phyloP scores from a whole-genome alignment of 2,888 invertebrate genomes.

The Fragum whitleyi region DNA sequence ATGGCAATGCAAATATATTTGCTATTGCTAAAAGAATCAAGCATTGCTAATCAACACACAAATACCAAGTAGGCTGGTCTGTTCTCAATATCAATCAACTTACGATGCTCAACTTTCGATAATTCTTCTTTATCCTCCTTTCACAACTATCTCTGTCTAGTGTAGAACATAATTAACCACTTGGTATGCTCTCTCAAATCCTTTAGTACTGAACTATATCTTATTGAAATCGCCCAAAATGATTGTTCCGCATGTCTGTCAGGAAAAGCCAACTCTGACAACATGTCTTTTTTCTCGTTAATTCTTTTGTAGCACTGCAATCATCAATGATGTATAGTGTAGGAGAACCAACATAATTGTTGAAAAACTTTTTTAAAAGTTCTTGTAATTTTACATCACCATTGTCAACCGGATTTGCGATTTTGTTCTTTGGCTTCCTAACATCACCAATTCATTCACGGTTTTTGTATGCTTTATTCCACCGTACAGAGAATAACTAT shows the following conservation, averaged over 20 bases:
- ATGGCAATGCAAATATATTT: too few species aligned
- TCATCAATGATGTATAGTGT: too few species aligned
- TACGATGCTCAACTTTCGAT: conserved; percentile 38
- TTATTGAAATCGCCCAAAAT: conserved; percentile 54
- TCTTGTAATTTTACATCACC: conserved; percentile 42
- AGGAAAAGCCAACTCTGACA: conserved; percentile 50
- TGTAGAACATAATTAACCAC: conserved; percentile 55
- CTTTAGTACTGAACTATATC: conserved; percentile 56
- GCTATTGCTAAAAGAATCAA: conserved; percentile 4
- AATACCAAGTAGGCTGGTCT: conserved; percentile 46
- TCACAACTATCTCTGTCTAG: conserved; percentile 46
- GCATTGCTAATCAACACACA: conserved; percentile 42
- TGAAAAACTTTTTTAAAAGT: conserved; percentile 32
- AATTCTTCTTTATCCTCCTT: conserved; percentile 42
- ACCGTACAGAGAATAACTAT: conserved; percentile 47
- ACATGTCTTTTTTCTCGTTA: conserved; percentile 54
- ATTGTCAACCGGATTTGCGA: conserved; percentile 30
- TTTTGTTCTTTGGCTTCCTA: conserved; percentile 37
- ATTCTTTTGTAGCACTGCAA: too few species aligned
- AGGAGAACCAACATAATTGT: conserved; percentile 36
- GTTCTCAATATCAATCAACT: conserved; percentile 38
- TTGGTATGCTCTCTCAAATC: too few species aligned
- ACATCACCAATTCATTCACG: too few species aligned
- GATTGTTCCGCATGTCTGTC: conserved; percentile 47
- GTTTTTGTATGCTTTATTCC: conserved; percentile 40